Evolutionary conservation across 92 coral and sea anemone genomes (phyloP).

Genomic region (Paragorgia papillata): DNA sequence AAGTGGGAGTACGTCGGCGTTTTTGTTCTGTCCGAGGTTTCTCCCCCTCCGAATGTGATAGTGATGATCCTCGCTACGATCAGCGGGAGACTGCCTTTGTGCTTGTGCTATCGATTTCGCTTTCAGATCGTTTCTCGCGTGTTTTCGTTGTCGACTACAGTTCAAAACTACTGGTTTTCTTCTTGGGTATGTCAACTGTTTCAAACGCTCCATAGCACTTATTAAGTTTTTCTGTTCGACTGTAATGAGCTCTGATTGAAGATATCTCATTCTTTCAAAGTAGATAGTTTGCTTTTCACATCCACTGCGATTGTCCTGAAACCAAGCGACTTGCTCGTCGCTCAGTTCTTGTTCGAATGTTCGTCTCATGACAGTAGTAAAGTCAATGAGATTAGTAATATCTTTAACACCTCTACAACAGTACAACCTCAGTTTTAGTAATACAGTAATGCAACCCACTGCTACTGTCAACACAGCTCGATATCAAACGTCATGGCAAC

Average conservation of each 20-base stretch:
- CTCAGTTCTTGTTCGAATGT: background rate
- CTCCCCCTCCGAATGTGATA: no score
- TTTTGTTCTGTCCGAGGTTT: no score
- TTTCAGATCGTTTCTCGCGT: constrained; percentile 8
- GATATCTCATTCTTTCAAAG: constrained; percentile 79
- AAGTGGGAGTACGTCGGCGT: constrained; percentile 5
- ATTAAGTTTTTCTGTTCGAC: constrained; percentile 91
- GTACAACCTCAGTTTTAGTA: no score
- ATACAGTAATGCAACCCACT: no score
- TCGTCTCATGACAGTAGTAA: background rate
- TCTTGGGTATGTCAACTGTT: constrained; percentile 81
- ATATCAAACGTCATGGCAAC: no score
- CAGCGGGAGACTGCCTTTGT: background rate
- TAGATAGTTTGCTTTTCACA: constrained; percentile 88
- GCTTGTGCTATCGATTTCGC: constrained; percentile 37
- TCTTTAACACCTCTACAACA: no score
- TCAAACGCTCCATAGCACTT: constrained; percentile 89
- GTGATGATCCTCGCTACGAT: no score
- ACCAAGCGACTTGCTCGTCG: constrained; percentile 71
- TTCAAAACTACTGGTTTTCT: constrained; percentile 70
- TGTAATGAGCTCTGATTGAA: constrained; percentile 80
- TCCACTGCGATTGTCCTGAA: constrained; percentile 79
- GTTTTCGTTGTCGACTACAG: constrained; percentile 21
- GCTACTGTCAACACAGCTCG: no score
- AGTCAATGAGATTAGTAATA: no score